A percentile compares a stretch with the other conserved stretches of the same genome.
These are phyloP conservation scores for Smittia sp. DNA, from an alignment of 2,888 invertebrate genomes.

Conservation along the genomic window DNA sequence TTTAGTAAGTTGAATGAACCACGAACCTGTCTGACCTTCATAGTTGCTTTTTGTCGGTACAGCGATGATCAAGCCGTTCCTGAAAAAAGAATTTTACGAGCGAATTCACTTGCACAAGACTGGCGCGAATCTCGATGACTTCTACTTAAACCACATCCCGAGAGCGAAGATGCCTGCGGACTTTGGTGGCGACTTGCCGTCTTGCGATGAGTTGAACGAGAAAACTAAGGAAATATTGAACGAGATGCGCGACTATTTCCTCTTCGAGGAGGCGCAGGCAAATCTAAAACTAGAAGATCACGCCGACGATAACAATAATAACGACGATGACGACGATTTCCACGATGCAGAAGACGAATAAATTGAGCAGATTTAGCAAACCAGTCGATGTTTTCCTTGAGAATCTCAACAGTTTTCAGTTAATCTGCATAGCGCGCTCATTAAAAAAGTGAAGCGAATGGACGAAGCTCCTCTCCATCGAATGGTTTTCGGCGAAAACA, in stretches of 20 bases:
- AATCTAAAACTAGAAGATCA: not conserved
- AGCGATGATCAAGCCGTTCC: constrained; percentile 60
- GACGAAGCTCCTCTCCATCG: not conserved
- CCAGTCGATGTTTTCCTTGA: too few relatives aligned
- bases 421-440: too few relatives aligned
- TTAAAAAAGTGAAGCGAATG: not conserved
- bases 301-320: not conserved
- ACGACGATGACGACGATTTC: not conserved
- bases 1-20: constrained; percentile 46
- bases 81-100: constrained; percentile 59
- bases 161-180: constrained; percentile 60
- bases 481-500: too few relatives aligned
- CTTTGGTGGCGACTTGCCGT: constrained; percentile 59
- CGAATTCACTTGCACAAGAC: constrained; percentile 63
- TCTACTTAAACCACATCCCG: constrained; percentile 59
- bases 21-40: too few relatives aligned
- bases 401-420: not conserved
- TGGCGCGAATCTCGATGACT: constrained; percentile 57
- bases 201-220: constrained; percentile 42
- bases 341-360: not conserved
- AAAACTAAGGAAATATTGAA: constrained; percentile 42
- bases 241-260: constrained; percentile 42
- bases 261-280: constrained; percentile 43
- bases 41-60: not conserved
- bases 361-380: not conserved